These are phyloP conservation scores for Hafferia zeledoni DNA, from an alignment of 2,797 vertebrate species.

Conservation along the genomic window DNA sequence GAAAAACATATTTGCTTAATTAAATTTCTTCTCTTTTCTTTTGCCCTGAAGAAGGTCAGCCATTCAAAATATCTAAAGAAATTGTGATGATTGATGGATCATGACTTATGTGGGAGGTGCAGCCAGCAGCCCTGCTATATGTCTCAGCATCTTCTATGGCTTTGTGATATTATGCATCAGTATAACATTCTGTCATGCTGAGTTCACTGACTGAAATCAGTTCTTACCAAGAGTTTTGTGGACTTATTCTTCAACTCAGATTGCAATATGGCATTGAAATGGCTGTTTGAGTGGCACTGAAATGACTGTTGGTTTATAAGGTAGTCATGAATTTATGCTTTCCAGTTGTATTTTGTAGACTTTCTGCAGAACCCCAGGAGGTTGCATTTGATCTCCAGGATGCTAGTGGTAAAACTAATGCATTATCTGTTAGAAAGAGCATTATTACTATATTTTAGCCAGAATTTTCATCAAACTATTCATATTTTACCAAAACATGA, in stretches of 20 bases:
- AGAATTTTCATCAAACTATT: background rate
- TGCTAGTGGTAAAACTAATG: background rate
- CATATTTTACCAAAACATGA: background rate
- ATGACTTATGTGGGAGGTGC: background rate
- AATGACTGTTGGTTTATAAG: background rate
- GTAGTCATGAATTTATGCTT: background rate
- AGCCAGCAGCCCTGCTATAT: background rate
- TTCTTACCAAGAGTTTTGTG: background rate
- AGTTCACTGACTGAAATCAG: background rate
- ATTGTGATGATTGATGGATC: background rate
- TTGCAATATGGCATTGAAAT: background rate
- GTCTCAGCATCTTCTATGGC: background rate
- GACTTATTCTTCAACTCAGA: background rate
- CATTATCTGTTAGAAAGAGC: background rate
- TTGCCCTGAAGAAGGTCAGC: background rate
- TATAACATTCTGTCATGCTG: background rate
- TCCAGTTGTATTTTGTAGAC: background rate
- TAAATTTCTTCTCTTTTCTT: background rate
- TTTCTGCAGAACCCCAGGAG: background rate
- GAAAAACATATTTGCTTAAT: background rate
- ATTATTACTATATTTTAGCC: background rate
- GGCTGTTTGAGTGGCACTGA: background rate
- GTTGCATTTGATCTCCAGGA: background rate
- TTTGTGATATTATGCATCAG: background rate
- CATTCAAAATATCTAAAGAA: background rate